Base-by-base conservation (phyloP, 2,113 vertebrate species). In the Eudyptes chrysolophus region DNA sequence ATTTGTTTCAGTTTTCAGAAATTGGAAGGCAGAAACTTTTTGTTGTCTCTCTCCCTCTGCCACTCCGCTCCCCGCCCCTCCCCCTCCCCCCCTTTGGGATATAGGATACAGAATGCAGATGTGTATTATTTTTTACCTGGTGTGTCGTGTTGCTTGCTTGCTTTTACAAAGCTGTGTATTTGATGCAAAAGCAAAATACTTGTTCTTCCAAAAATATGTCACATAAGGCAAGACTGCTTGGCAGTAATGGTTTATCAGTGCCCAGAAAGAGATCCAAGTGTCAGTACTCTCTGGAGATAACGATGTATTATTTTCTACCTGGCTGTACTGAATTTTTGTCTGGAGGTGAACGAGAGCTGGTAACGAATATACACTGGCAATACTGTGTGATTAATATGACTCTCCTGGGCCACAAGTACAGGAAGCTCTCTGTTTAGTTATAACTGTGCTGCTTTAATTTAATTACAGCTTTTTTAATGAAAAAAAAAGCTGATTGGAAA, bases 51-150 rank as follows among this genome's bases (percentile, higher is more conserved):
- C 16, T 46, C 12, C 48, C 15, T 30, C 11, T 34, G 42, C 14
- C 42, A 2, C 12, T 26, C 11, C 13, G 3, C 2, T 3, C 3
- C 10, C 1, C 3, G 4, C 7, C 7, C 13, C 5, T 2, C 1
- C 3, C 11, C 1, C 3, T 36, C 36, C 6, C 7, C 7, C 32
- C 11, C 1, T 60, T 38, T 46, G 64, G 15, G 10, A 58, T 68
- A 51, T 46, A 68, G 15, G 10, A 58, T 68, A 51, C 6, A 48
- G 27, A 72, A 55, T 51, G 81, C 36, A 46, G 21, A 16, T 5
- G 1, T 38, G 16, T 75, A 26, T 70, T 61, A 16, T 62, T 87
- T 89, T 77, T 90, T 19, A 44, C 14, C 5, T 66, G 18, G 9
- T 57, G 10, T 34, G 10, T 81, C 2, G 4, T 81, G 10, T 74